Base-by-base conservation (phyloP, 2,113 vertebrate genomes). In the Gopherus flavomarginatus region DNA sequence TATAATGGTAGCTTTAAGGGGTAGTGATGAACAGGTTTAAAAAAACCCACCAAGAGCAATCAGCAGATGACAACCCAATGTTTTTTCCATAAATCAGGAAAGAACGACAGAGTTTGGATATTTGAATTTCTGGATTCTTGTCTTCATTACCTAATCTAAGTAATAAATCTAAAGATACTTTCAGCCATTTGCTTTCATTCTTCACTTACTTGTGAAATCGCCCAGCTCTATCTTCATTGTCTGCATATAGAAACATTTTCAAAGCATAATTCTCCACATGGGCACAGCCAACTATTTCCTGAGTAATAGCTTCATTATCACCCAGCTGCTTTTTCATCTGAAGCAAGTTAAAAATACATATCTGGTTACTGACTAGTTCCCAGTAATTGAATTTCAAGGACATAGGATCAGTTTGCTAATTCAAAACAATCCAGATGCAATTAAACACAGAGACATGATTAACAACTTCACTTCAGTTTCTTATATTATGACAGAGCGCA, bases 161-260 rank as follows among this genome's bases (percentile, higher is more conserved):
- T 44, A 6, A 44, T 44, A 44, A 44, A 44, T 44, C 44, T 44
- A 44, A 44, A 44, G 19, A 72, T 72, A 65, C 14, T 16, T 35
- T 65, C 31, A 65, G 62, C 16, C 22, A 38, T 85, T 86, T 85
- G 77, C 42, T 54, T 80, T 47, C 75, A 52, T n/a, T 88, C 95
- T 96, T 95, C 93, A 97, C 99, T 97, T 98, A 99, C 99, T 99
- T 99, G 98, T 99, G 99, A 98, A 99, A 99, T 35, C 97, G 98
- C 11, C 98, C 99, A 19, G 98, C 98, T 93, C 99, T 98, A 96
- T 99, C 99, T 98, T 99, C 99, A 85, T 99, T 99, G 97, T 99
- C 99, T 52, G 99, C 99, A 85, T 99, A 99, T 8, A 99, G 98
- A 98, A 99, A 99, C 99, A 99, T 99, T 98, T 99, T 99, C 97